Base-by-base conservation (phyloP, 2,797 vertebrate species). In the Erpetoichthys calabaricus region DNA sequence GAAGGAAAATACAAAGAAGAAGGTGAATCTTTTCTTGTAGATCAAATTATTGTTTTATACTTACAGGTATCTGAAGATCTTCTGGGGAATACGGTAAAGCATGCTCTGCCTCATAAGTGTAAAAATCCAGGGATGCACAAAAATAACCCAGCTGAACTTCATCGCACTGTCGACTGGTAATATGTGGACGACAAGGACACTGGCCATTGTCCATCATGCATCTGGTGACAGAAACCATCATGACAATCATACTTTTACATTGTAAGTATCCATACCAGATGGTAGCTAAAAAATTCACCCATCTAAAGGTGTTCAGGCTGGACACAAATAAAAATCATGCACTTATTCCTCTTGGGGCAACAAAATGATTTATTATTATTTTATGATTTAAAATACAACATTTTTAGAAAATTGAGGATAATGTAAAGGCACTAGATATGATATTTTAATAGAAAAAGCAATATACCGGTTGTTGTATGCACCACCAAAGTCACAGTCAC, bases 401-500 rank as follows among this genome's bases (percentile, higher is more conserved):
- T 49, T 7, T n/a, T 49, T n/a, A 7, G 7, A n/a, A 49, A 49
- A 49, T 49, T 7, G n/a, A 5, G 47, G 47, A 7, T 7, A n/a
- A 49, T 7, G 47, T n/a, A 47, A 49, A n/a, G n/a, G n/a, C n/a
- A 49, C n/a, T 49, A 49, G 47, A 7, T 49, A n/a, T 49, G 47
- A 49, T 7, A n/a, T 7, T 49, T 49, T 49, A n/a, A 49, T 49
- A n/a, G 47, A 7, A 49, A 7, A 7, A 7, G 47, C 4, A 3
- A 0, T n/a, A n/a, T 71, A 91, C 89, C 84, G 86, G 71, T 87
- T 93, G 75, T 74, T 88, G 68, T 81, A 82, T 59, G 89, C 76
- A 65, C 87, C 89, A 44, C 90, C 89, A 43, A 94, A 92, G 75
- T 95, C 89, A 8, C 88, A 96, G 69, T 86, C 79, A 3, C 89